These are phyloP conservation scores for Clarias macrocephalus DNA, from an alignment of 2,113 vertebrate genomes.

Conservation along the genomic window DNA sequence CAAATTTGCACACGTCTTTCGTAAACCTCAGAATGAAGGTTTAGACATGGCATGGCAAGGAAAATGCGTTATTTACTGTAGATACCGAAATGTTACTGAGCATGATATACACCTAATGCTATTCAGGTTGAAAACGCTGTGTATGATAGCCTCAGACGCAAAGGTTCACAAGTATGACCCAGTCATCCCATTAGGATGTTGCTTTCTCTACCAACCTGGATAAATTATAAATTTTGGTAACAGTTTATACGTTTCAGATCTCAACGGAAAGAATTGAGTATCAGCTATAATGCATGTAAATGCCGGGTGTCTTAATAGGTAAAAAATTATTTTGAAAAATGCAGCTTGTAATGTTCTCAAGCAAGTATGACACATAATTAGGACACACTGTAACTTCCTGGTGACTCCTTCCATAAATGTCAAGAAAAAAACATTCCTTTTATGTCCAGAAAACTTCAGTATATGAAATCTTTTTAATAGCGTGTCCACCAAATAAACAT, in stretches of 20 bases:
- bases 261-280: conserved; percentile 13
- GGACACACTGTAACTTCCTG: not conserved
- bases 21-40: conserved; percentile 7
- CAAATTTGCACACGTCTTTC: conserved; percentile 32
- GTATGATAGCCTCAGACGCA: not conserved
- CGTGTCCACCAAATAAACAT: not conserved
- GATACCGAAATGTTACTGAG: not conserved
- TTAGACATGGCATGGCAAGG: not conserved
- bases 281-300: conserved; percentile 29
- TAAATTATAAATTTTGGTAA: conserved; percentile 46
- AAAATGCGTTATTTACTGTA: conserved; percentile 4
- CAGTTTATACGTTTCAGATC: conserved; percentile 4
- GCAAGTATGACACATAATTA: not conserved
- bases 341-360: not conserved
- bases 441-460: too few species aligned
- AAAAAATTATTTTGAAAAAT: not conserved
- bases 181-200: conserved; percentile 37
- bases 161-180: conserved; percentile 30
- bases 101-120: not conserved
- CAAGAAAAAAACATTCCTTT: too few species aligned
- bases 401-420: too few species aligned
- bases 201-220: conserved; percentile 19
- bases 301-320: not conserved
- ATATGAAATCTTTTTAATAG: too few species aligned
- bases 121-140: conserved; percentile 15